These are phyloP conservation scores for Holacanthella duospinosa DNA, from an alignment of 2,888 invertebrate genomes.

Conservation along the genomic window DNA sequence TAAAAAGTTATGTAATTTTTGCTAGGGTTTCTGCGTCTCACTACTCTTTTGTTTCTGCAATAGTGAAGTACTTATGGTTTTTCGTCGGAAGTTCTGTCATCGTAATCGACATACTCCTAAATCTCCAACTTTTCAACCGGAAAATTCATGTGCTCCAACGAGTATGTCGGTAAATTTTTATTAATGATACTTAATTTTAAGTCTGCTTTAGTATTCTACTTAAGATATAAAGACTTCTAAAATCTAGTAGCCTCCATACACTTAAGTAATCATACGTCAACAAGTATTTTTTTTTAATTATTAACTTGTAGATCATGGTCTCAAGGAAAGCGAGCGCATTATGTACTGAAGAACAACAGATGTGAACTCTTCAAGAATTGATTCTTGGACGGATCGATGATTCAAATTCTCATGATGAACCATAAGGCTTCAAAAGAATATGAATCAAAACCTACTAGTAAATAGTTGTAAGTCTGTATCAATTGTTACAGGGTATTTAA, in stretches of 20 bases:
- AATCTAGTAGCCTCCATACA: too few relatives aligned
- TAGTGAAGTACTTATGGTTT: slow-evolving; percentile 30
- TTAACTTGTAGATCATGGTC: slow-evolving; percentile 3
- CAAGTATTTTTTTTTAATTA: background rate
- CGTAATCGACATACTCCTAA: slow-evolving; percentile 17
- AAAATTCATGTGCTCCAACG: slow-evolving; percentile 31
- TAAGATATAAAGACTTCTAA: too few relatives aligned
- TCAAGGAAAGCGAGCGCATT: slow-evolving; percentile 3
- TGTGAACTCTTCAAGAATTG: too few relatives aligned
- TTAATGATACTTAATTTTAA: background rate
- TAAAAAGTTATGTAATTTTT: background rate
- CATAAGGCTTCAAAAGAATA: too few relatives aligned
- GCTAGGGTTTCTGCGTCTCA: slow-evolving; percentile 34
- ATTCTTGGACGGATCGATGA: too few relatives aligned
- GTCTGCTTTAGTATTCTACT: too few relatives aligned
- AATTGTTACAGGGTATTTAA: too few relatives aligned
- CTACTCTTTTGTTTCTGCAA: slow-evolving; percentile 36
- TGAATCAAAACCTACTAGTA: too few relatives aligned
- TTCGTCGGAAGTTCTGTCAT: slow-evolving; percentile 24
- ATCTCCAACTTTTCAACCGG: slow-evolving; percentile 26
- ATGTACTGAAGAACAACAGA: background rate
- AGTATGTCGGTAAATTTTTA: slow-evolving; percentile 35
- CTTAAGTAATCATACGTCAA: too few relatives aligned
- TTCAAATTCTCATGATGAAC: too few relatives aligned
- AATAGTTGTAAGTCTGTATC: too few relatives aligned